Evolutionary conservation across 2,113 vertebrate species (phyloP).

Genomic region (Salvelinus fontinalis): DNA sequence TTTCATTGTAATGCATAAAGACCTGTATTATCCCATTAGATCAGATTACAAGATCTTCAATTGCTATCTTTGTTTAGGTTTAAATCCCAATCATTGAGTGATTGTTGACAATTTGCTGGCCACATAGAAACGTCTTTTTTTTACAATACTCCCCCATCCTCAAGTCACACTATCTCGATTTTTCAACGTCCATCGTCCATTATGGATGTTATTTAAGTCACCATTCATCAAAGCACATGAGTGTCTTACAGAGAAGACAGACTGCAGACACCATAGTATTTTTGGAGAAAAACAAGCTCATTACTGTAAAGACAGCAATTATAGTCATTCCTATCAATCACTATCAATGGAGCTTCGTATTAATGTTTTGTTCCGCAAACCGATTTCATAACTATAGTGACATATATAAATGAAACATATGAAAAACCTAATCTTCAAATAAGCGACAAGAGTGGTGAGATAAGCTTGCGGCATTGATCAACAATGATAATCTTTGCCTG

Average conservation of each 20-base stretch:
- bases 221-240: too few species aligned
- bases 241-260: neutral
- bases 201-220: too few species aligned
- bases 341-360: neutral
- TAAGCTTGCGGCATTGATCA: neutral
- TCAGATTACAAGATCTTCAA: neutral
- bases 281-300: neutral
- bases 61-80: constrained; percentile 11
- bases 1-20: constrained; percentile 31
- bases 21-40: constrained; percentile 29
- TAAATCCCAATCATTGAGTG: neutral
- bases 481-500: neutral
- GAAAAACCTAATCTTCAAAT: neutral
- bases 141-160: too few species aligned
- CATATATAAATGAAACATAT: neutral
- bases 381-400: neutral
- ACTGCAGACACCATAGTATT: neutral
- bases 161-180: too few species aligned
- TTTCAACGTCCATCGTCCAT: too few species aligned
- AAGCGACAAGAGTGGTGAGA: neutral
- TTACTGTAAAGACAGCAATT: neutral
- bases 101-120: neutral
- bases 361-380: neutral
- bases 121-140: neutral
- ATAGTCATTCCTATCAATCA: neutral